These are phyloP conservation scores for Hypolimnas misippus DNA, from an alignment of 2,888 invertebrate genomes.

Conservation along the genomic window DNA sequence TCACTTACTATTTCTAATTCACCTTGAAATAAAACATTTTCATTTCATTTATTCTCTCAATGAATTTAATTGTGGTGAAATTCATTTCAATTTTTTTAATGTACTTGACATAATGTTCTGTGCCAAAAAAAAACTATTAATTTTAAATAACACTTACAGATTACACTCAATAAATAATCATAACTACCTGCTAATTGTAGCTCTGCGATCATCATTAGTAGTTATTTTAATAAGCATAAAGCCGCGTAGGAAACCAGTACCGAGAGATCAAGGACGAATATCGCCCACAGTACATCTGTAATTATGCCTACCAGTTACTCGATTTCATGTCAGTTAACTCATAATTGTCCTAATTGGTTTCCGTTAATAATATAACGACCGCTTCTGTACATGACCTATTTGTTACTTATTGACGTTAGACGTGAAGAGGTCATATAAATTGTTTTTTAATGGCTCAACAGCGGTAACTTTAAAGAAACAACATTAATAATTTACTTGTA, in stretches of 20 bases:
- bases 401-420: neutral
- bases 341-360: constrained; percentile 56
- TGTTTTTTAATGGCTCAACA: neutral
- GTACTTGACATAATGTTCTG: neutral
- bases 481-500: neutral
- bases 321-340: constrained; percentile 66
- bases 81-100: no score
- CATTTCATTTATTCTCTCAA: no score
- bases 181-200: constrained; percentile 15
- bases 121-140: no score
- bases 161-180: constrained; percentile 9
- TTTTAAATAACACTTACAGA: neutral
- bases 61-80: no score
- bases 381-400: constrained; percentile 6
- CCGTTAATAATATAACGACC: constrained; percentile 49
- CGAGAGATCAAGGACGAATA: constrained; percentile 63
- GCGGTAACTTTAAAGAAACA: neutral
- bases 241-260: constrained; percentile 34
- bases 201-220: constrained; percentile 22
- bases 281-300: constrained; percentile 55
- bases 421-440: neutral
- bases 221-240: constrained; percentile 34
- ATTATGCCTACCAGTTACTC: constrained; percentile 52
- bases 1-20: no score
- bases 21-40: no score